Base-by-base conservation (phyloP, 2,888 invertebrate species). In the Poecilobothrus nobilitatus region DNA sequence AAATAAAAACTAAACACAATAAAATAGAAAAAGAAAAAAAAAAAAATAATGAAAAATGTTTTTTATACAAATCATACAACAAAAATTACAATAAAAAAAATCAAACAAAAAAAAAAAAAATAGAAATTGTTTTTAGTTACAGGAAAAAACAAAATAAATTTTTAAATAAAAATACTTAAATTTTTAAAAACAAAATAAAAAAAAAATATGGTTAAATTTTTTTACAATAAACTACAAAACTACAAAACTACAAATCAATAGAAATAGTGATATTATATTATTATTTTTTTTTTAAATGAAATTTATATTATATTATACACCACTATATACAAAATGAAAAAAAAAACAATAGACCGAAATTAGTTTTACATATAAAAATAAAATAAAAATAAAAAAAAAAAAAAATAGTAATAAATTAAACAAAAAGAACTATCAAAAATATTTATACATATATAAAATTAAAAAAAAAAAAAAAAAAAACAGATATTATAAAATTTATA, bases 41-140 rank as follows among this genome's bases (percentile, higher is more conserved):
- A 27, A 6, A 2, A 41, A 41, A 41, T 41, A 41, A 41, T 2
- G 18, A 53, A 53, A 53, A 53, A 9, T 53, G 53, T 53, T 53
- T 53, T 53, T 53, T 53, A 53, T 53, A 53, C 53, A 53, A 53
- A 53, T 53, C 53, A 53, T 53, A 53, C 53, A 53, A 53, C 53
- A 53, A 53, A 53, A 15, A 15, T 15, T 18, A 53, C 7, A 15
- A 53, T 4, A 27, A 27, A 53, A 53, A 5, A 4, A 37, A 12
- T 15, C 15, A 53, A 53, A 53, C 15, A n/a, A 15, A 53, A 12
- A 53, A 53, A 53, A 12, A 53, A 53, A 15, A 53, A 53, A 53
- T 53, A 53, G 53, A 53, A 53, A 53, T 53, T 53, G 53, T 68
- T 68, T 68, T 68, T 63, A 68, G 68, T 63, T 27, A 63, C 22